phyloP scores from a whole-genome alignment of 2,888 invertebrate genomes.

The Lasioglossum oenotherae region DNA sequence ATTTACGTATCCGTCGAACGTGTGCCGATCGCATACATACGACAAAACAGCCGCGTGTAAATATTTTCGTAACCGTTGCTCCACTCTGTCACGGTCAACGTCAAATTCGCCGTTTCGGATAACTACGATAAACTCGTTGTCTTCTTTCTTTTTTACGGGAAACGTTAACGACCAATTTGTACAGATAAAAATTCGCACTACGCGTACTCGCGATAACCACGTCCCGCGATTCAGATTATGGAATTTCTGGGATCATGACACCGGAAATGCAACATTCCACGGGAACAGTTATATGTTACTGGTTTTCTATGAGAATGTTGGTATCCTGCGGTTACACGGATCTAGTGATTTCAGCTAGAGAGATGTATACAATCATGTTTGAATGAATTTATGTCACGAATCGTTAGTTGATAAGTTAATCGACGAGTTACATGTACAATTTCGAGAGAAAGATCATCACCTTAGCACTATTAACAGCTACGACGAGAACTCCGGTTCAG shows the following conservation, averaged over 20 bases:
- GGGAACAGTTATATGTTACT: slow-evolving; percentile 22
- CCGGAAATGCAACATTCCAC: slow-evolving; percentile 16
- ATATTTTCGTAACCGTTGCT: not conserved
- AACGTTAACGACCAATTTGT: not conserved
- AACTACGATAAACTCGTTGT: not conserved
- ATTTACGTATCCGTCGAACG: slow-evolving; percentile 10
- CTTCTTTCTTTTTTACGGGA: not conserved
- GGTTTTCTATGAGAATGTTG: slow-evolving; percentile 1
- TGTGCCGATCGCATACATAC: not conserved
- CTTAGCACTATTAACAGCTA: not conserved
- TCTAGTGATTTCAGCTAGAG: not conserved
- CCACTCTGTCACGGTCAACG: not conserved
- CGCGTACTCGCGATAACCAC: slow-evolving; percentile 9
- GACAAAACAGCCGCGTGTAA: not conserved
- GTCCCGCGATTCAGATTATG: slow-evolving; percentile 23
- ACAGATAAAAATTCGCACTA: slow-evolving; percentile 10
- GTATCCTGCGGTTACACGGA: not conserved
- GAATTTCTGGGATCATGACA: slow-evolving; percentile 20
- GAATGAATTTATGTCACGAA: not conserved
- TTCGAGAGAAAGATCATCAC: not conserved
- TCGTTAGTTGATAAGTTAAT: not conserved
- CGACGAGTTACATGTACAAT: not conserved
- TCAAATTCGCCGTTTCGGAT: slow-evolving; percentile 1
- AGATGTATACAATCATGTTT: not conserved
- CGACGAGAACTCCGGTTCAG: not conserved